Evolutionary conservation across 2,888 invertebrate species (phyloP), one percentile per base, ranked within the genome.

Genomic region (Globia sparganii): DNA sequence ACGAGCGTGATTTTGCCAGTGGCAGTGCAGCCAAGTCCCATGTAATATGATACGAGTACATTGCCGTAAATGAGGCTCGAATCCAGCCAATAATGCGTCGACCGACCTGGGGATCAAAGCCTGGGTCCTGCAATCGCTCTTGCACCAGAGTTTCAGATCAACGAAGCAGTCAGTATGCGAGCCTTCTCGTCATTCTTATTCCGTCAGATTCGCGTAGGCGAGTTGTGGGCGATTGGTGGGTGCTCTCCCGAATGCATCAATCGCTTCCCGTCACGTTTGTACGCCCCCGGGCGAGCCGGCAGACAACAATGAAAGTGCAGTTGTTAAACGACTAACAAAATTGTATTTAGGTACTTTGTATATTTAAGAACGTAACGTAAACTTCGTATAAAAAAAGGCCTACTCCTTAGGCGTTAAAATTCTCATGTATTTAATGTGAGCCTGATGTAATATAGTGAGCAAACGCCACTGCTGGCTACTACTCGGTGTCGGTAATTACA

Each of bases 241-340:
- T 81, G 87, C 77, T 82, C 72, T 89, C 81, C 83, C 80, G 84
- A 84, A 88, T 82, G 80, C 87, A 86, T 84, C 86, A 87, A 69
- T 75, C 71, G 85, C 75, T 85, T 88, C 87, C 87, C 81, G 75
- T 76, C 87, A 81, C 83, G 78, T 74, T 70, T 77, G 67, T 80
- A 80, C 83, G 85, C 85, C 83, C 66, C 64, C 81, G 65, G 61
- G 53, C 31, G 28, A 56, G 71, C 62, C 53, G 79, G 59, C 80
- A 81, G 81, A 85, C 82, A 80, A 86, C 87, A 88, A 88, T 87
- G 85, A 74, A 77, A 70, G 64, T 73, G 53, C 70, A 69, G 75
- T 62, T 61, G 62, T 81, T 79, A 68, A 80, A 69, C n/a, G 40
- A 83, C 62, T 64, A 64, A 58, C 37, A 49, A 64, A 65, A 65